Evolutionary conservation across 2,797 vertebrate species (phyloP).

Genomic region (Myiothlypis coronata): DNA sequence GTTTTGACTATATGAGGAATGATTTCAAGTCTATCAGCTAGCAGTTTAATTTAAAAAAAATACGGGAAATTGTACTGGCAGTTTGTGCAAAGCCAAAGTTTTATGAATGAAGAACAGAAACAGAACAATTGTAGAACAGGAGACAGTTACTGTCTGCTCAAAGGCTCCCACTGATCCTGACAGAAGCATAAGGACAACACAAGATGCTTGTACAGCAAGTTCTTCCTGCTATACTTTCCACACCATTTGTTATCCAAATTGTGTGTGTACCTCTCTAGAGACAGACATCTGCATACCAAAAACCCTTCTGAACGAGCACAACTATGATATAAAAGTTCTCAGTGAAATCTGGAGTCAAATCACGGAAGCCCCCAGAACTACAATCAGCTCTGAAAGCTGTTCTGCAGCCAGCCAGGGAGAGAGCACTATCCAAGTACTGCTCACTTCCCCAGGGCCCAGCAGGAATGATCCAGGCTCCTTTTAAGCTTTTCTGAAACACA

Average conservation of each 20-base stretch:
- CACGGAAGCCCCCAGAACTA: background rate
- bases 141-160: background rate
- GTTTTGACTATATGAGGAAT: background rate
- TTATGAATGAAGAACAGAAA: background rate
- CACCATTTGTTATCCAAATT: background rate
- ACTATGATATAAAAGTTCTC: background rate
- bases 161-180: background rate
- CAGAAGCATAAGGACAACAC: background rate
- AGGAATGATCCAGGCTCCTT: background rate
- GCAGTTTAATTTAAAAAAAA: background rate
- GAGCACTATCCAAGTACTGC: background rate
- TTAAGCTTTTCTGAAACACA: background rate
- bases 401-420: background rate
- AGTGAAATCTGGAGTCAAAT: background rate
- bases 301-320: background rate
- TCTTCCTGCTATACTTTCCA: background rate
- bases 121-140: background rate
- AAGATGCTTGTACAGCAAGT: background rate
- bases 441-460: background rate
- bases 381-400: background rate
- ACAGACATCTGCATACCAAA: background rate
- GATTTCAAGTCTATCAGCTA: background rate
- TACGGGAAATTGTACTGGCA: background rate
- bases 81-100: background rate
- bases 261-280: background rate